Conservation (phyloP, 2,113 vertebrate genomes). For the Thunnus maccoyii region DNA sequence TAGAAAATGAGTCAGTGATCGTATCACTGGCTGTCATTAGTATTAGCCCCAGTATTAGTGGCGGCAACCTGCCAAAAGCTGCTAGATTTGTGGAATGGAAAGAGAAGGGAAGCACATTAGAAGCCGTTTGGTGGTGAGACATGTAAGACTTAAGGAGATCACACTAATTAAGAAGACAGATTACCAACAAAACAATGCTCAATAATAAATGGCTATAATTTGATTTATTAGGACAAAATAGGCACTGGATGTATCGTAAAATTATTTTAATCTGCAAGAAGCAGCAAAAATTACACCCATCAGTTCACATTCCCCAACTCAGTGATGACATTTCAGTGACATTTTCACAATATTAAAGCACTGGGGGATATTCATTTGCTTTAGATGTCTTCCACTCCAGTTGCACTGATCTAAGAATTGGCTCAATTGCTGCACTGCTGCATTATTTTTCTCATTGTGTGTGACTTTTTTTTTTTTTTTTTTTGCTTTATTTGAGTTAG, state of each 20-base stretch:
- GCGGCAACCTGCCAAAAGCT: conserved; percentile 60
- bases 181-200: conserved; percentile 13
- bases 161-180: conserved; percentile 31
- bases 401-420: conserved; percentile 42
- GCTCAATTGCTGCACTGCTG: neutral
- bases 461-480: conserved; percentile 42
- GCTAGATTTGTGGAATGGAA: conserved; percentile 34
- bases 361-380: conserved; percentile 8
- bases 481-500: conserved; percentile 82
- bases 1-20: conserved; percentile 28
- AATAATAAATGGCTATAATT: neutral
- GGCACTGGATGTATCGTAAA: neutral
- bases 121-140: conserved; percentile 8
- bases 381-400: conserved; percentile 59
- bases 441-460: conserved; percentile 8
- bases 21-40: conserved; percentile 65
- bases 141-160: conserved; percentile 8
- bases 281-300: conserved; percentile 19
- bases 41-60: conserved; percentile 30
- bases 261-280: conserved; percentile 10
- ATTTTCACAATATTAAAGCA: conserved; percentile 38
- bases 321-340: conserved; percentile 66
- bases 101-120: conserved; percentile 17
- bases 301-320: conserved; percentile 40
- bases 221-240: conserved; percentile 3